Base-by-base conservation (phyloP, 2,797 vertebrate genomes). In the Borostomias antarcticus region DNA sequence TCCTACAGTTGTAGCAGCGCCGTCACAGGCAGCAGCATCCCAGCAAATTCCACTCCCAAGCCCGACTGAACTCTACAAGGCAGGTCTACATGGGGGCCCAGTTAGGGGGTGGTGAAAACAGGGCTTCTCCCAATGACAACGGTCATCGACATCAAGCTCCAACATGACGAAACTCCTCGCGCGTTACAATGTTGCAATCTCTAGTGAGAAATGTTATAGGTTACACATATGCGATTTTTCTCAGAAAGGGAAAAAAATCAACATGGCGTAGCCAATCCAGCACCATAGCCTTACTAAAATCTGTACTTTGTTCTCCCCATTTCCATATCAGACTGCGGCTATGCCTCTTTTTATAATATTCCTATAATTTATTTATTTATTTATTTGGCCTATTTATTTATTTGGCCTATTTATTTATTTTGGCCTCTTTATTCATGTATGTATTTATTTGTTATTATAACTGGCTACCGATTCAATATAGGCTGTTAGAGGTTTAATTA, bases 71-170 rank as follows among this genome's bases (percentile, higher is more conserved):
- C 79, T 86, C 75, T 77, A 80, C 83, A 58, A 86, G 81, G 86
- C 84, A 79, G 84, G 80, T 80, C 87, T 70, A 69, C 83, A 62
- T 82, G 69, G 89, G 89, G 84, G 87, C 88, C 89, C 90, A 78
- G 85, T 77, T 77, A 89, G 88, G 91, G 85, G 80, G 79, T 83
- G 75, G 85, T 81, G 70, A 64, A 64, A 80, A 75, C 70, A 74
- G 81, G 84, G 77, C 77, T 87, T 89, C 86, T 91, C 82, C 85
- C 89, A 91, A 86, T 88, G 90, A 92, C 92, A 86, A 66, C 87
- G 83, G 75, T 76, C 86, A 76, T 89, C 83, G 68, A 73, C 87
- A 82, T 88, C 88, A 80, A 85, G 80, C 82, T 79, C 69, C 66
- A 69, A 56, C 66, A 15, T 78, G 87, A 83, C 74, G 72, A 85